Conservation (phyloP, 2,113 vertebrate genomes). For the Scytalopus superciliaris region DNA sequence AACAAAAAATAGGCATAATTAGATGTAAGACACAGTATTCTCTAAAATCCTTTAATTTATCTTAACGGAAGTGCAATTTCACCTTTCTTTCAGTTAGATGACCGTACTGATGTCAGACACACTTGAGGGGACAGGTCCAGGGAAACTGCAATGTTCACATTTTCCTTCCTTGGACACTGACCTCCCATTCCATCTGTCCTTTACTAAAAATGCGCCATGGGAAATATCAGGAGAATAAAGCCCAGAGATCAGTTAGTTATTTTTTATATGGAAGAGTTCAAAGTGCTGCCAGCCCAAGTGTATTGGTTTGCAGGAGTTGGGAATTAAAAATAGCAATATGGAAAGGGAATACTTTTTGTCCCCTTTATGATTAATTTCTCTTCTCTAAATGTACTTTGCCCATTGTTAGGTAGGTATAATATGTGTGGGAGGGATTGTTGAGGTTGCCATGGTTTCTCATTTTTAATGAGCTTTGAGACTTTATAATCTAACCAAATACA, state of each 20-base stretch:
- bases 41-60: background rate
- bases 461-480: slow-evolving; percentile 70
- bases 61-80: background rate
- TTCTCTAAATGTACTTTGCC: slow-evolving; percentile 48
- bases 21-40: background rate
- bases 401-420: slow-evolving; percentile 63
- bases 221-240: background rate
- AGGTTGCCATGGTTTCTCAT: slow-evolving; percentile 74
- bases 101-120: background rate
- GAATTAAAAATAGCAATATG: slow-evolving; percentile 42
- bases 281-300: background rate
- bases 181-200: background rate
- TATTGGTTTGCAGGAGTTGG: background rate
- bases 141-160: background rate
- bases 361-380: slow-evolving; percentile 43
- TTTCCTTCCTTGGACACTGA: background rate
- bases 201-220: background rate
- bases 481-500: slow-evolving; percentile 61
- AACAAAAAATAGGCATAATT: background rate
- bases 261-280: background rate
- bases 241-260: background rate
- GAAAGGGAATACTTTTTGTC: background rate
- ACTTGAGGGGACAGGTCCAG: background rate
- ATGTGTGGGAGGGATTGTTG: slow-evolving; percentile 62
- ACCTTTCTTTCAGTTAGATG: background rate